Base-by-base conservation (phyloP, 2,888 invertebrate genomes). In the Mythimna lalbum region DNA sequence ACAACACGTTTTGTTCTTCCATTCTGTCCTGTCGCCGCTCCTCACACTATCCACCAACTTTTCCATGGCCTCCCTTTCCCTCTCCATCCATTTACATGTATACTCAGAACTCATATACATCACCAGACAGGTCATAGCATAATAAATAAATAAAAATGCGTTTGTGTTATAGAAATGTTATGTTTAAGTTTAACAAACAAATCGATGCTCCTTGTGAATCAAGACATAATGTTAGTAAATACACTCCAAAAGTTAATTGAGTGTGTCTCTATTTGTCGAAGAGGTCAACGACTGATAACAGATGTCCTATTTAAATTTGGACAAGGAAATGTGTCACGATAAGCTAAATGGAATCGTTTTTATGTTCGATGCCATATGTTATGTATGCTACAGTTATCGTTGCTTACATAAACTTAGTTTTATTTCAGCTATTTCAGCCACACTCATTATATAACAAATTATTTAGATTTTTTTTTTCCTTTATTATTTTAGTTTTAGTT, bases 281-380 rank as follows among this genome's bases (percentile, higher is more conserved):
- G 53, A 52, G 68, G 55, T 80, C 63, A 83, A 61, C 12, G 63
- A 36, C 64, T 73, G 85, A 85, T 83, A 83, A 78, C 57, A 50
- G 19, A 14, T 76, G 76, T 6, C 74, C 78, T 72, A 77, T 73
- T 80, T 68, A 60, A 56, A 76, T 73, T 65, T 68, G 68, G 65
- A 52, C 50, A 72, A 57, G 69, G 73, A 73, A 69, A 55, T 70
- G 56, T 59, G 65, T 57, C 55, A 14, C 17, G 80, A 84, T 84
- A 84, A 82, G 47, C 50, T 36, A 2, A 59, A 47, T 50, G 27
- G 12, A 50, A 31, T 52, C 33, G 53, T 62, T 73, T 33, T 21
- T 50, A 57, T n/a, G 33, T 64, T 63, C 21, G 27, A 39, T 66
- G 47, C 21, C n/a, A 23, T n/a, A 33, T 31, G 10, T 6, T 49